Evolutionary conservation across 2,797 vertebrate genomes (phyloP).

Genomic region (Poecilia velifera): DNA sequence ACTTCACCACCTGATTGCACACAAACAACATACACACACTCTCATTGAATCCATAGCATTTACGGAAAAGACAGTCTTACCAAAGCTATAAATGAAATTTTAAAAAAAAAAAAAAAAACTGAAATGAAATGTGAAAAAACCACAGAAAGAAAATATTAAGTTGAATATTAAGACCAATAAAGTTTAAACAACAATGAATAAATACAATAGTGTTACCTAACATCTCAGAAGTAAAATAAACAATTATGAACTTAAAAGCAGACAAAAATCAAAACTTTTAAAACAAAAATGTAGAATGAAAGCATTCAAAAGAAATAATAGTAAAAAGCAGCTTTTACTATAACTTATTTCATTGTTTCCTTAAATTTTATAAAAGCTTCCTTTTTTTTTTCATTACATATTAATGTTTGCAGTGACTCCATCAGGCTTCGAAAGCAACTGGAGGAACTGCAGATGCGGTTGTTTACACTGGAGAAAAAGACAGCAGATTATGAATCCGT

Average conservation of each 20-base stretch:
- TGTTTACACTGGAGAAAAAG: slow-evolving; percentile 87
- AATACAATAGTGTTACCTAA: background rate
- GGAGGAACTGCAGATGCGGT: slow-evolving; percentile 87
- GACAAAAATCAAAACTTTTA: background rate
- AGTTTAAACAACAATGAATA: background rate
- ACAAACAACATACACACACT: background rate
- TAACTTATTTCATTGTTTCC: background rate
- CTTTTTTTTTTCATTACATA: background rate
- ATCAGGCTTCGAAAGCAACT: slow-evolving; percentile 87
- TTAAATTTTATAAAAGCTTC: background rate
- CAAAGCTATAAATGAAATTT: background rate
- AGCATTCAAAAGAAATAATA: background rate
- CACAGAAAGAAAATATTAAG: background rate
- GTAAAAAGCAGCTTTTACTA: background rate
- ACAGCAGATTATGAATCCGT: slow-evolving; percentile 84
- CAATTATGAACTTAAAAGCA: background rate
- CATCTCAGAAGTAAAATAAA: background rate
- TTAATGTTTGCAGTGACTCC: slow-evolving; percentile 81
- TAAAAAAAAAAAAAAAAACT: background rate
- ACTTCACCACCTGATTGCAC: background rate
- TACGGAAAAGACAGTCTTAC: background rate
- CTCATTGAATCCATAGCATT: background rate
- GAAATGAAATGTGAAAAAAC: background rate
- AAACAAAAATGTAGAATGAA: background rate
- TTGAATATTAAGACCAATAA: background rate